Percentiles rank a stretch among this genome's conserved stretches.
phyloP scores from a whole-genome alignment of 2,888 invertebrate species.

The Macrosoma leucophasiata region DNA sequence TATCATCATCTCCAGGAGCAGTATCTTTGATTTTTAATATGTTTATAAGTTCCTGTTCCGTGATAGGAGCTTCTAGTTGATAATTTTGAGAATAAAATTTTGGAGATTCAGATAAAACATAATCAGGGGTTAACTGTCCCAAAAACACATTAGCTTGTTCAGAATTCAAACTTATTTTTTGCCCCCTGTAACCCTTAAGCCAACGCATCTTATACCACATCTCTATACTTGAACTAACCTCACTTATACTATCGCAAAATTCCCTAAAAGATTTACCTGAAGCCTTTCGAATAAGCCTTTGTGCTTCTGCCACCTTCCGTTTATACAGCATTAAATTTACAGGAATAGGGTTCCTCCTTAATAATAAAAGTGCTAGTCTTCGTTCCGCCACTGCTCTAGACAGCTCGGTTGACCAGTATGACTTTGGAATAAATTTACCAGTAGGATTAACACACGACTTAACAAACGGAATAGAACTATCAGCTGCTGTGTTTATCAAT shows the following conservation, averaged over 20 bases:
- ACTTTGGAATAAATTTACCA: slow-evolving; percentile 20
- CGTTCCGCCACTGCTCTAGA: slow-evolving; percentile 22
- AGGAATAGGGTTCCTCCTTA: slow-evolving; percentile 25
- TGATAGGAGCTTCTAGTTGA: too few relatives aligned
- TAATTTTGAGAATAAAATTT: too few relatives aligned
- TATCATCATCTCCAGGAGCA: too few relatives aligned
- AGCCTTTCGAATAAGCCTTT: slow-evolving; percentile 13
- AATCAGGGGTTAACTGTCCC: too few relatives aligned
- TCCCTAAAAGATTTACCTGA: slow-evolving; percentile 10
- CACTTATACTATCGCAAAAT: slow-evolving; percentile 17
- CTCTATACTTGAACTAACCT: slow-evolving; percentile 5
- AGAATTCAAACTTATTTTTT: too few relatives aligned
- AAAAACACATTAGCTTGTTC: too few relatives aligned
- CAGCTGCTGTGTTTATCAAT: background rate
- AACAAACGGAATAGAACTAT: background rate
- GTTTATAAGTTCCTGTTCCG: too few relatives aligned
- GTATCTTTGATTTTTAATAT: too few relatives aligned
- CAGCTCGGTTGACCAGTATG: slow-evolving; percentile 23
- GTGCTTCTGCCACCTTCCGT: slow-evolving; percentile 10
- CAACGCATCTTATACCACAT: slow-evolving; percentile 23
- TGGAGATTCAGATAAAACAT: too few relatives aligned
- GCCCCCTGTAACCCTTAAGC: slow-evolving; percentile 20
- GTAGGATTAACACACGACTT: slow-evolving; percentile 15
- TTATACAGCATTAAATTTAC: slow-evolving; percentile 12
- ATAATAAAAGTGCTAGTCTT: slow-evolving; percentile 16